Conservation (phyloP, 2,113 vertebrate species). For the Tringa solitaria region DNA sequence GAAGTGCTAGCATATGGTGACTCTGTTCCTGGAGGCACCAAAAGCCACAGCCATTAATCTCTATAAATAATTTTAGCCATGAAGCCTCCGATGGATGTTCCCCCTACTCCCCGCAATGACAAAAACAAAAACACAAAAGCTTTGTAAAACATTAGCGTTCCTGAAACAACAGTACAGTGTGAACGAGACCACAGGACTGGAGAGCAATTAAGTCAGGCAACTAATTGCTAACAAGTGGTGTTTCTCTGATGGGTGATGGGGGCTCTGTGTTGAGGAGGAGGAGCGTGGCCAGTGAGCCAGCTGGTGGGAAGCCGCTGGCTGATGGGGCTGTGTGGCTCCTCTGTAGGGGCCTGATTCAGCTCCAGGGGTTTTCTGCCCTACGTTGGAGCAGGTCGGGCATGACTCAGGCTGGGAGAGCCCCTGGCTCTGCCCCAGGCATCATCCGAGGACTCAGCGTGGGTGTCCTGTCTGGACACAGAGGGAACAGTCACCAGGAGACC, state of each 20-base stretch:
- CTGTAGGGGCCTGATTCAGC: not conserved
- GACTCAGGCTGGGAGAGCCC: not conserved
- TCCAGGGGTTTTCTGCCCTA: not conserved
- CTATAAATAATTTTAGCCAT: constrained; percentile 68
- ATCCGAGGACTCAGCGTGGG: rapidly evolving
- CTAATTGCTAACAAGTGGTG: constrained; percentile 9
- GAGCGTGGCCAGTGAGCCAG: rapidly evolving
- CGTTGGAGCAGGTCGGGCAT: not conserved
- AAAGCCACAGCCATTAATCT: constrained; percentile 65
- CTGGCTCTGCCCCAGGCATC: not conserved
- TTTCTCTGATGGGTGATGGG: not conserved
- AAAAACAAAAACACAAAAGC: not conserved
- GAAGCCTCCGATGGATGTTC: constrained; percentile 33
- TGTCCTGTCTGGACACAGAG: not conserved
- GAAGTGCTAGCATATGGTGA: constrained; percentile 19
- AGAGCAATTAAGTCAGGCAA: constrained; percentile 47
- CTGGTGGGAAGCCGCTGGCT: not conserved
- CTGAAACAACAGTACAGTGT: constrained; percentile 2
- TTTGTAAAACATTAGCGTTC: constrained; percentile 52
- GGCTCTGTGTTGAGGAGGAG: not conserved
- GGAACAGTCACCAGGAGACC: not conserved
- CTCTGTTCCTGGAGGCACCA: constrained; percentile 55
- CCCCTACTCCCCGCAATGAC: not conserved
- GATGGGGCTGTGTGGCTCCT: not conserved
- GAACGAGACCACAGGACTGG: not conserved